Evolutionary conservation across 2,888 invertebrate species (phyloP).

Genomic region (Agrotis ipsilon): DNA sequence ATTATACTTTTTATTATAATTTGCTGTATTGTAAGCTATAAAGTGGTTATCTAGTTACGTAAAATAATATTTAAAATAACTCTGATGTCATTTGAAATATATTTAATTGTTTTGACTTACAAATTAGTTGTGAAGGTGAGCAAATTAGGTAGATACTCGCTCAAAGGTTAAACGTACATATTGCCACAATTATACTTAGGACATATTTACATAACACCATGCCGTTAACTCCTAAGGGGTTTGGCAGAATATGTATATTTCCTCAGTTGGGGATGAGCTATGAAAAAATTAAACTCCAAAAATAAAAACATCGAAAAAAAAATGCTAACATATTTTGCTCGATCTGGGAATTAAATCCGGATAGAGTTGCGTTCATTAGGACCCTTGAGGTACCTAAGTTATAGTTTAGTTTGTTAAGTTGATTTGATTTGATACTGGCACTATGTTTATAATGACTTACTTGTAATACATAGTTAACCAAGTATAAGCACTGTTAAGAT

Average conservation of each 20-base stretch:
- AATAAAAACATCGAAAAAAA: no score
- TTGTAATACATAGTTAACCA: not conserved
- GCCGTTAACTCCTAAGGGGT: not conserved
- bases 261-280: no score
- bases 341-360: no score
- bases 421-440: not conserved
- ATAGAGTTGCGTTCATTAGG: no score
- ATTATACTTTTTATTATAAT: constrained; percentile 2
- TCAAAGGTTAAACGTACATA: constrained; percentile 10
- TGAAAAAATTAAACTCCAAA: no score
- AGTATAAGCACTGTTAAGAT: not conserved
- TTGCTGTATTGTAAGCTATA: no score
- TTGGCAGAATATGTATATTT: not conserved
- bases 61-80: constrained; percentile 30
- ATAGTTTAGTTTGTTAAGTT: no score
- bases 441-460: no score
- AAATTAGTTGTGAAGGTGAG: constrained; percentile 57
- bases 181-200: not conserved
- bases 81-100: constrained; percentile 56
- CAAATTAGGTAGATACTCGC: constrained; percentile 10
- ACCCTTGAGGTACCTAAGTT: no score
- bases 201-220: not conserved
- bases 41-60: constrained; percentile 12
- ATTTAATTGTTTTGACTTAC: constrained; percentile 48
- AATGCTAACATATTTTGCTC: no score